These are phyloP conservation scores for Vulpes ferrilata DNA, from an alignment of 2,113 vertebrate species.

Conservation along the genomic window DNA sequence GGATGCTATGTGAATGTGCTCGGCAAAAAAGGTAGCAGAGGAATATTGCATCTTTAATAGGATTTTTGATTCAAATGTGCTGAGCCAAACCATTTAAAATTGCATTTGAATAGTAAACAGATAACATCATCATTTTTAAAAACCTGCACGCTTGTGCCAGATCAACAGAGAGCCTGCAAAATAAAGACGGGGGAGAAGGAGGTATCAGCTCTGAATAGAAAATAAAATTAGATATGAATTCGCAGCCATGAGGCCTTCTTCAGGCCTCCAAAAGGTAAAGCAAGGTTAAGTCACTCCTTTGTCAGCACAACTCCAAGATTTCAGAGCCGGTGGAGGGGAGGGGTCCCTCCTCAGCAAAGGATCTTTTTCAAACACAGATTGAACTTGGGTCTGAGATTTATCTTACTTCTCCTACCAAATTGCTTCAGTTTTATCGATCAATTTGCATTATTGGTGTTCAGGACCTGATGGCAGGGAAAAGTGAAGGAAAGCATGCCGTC, in stretches of 20 bases:
- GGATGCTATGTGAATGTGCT: conserved; percentile 75
- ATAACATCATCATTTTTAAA: conserved; percentile 85
- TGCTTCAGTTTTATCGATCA: conserved; percentile 64
- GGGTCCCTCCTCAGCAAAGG: conserved; percentile 52
- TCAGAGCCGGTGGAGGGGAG: conserved; percentile 33
- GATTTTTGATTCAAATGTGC: conserved; percentile 89
- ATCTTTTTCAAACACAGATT: conserved; percentile 68
- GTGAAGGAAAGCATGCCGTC: neutral
- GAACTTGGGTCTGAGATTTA: conserved; percentile 31
- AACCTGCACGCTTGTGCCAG: conserved; percentile 75
- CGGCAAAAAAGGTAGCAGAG: conserved; percentile 82
- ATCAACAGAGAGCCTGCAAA: conserved; percentile 83
- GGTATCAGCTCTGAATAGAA: conserved; percentile 82
- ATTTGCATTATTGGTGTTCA: conserved; percentile 10
- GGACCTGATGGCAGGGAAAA: neutral
- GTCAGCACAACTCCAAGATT: conserved; percentile 66
- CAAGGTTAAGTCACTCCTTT: conserved; percentile 80
- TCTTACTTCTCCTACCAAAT: conserved; percentile 52
- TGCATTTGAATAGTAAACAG: conserved; percentile 89
- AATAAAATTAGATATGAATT: conserved; percentile 83
- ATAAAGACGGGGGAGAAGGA: conserved; percentile 78
- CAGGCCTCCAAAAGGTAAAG: conserved; percentile 78
- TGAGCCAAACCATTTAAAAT: conserved; percentile 88
- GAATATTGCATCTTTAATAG: conserved; percentile 88
- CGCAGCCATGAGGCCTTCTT: conserved; percentile 79